phyloP scores from a whole-genome alignment of 2,888 invertebrate genomes.

The Adelphocoris suturalis region DNA sequence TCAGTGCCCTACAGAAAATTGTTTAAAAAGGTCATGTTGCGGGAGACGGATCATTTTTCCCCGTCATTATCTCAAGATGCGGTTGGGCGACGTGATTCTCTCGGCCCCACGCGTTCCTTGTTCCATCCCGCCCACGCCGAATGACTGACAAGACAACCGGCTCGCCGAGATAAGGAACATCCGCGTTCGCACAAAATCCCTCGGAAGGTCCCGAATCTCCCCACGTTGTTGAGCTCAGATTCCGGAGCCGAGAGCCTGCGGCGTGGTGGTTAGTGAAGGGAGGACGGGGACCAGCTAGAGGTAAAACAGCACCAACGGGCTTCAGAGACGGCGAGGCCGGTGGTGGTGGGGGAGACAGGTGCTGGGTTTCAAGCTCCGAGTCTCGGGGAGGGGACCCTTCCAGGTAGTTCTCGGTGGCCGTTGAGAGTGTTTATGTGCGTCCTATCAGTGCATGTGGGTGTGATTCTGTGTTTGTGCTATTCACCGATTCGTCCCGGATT shows the following conservation, averaged over 20 bases:
- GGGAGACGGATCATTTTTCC: too few relatives aligned
- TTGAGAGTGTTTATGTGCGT: constrained; percentile 10
- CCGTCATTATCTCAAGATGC: not conserved
- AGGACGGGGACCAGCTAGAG: not conserved
- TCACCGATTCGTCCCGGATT: constrained; percentile 14
- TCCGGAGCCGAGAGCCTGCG: not conserved
- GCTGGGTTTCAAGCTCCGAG: constrained; percentile 1
- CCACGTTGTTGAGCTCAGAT: not conserved
- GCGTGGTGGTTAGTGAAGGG: not conserved
- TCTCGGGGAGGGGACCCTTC: constrained; percentile 13
- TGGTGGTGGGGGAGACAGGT: constrained; percentile 50
- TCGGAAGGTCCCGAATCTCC: not conserved
- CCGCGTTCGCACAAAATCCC: constrained; percentile 4
- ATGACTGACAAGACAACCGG: not conserved
- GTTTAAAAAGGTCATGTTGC: too few relatives aligned
- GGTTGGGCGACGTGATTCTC: not conserved
- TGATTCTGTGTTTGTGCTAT: not conserved
- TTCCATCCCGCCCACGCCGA: not conserved
- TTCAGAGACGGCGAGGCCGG: constrained; percentile 21
- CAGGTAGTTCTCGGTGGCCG: constrained; percentile 37
- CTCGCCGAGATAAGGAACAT: constrained; percentile 15
- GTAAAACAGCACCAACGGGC: not conserved
- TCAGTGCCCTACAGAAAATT: too few relatives aligned
- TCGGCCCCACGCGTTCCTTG: not conserved
- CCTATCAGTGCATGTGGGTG: constrained; percentile 25